Conservation (phyloP, 2,797 vertebrate species). For the Rhyacichthys aspro region DNA sequence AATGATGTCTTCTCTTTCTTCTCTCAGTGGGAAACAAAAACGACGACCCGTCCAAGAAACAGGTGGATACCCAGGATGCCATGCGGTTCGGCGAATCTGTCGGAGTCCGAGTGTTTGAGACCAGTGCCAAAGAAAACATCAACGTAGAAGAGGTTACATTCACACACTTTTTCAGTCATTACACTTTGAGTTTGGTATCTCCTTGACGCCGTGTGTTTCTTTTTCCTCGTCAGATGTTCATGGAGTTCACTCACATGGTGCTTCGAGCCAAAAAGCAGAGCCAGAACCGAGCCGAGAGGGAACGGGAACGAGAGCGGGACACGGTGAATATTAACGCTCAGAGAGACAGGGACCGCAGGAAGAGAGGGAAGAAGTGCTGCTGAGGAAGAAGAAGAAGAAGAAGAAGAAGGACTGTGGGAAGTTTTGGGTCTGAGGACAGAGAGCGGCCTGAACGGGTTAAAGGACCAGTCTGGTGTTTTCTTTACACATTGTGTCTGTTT, state of each 20-base stretch:
- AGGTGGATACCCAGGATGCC: conserved; percentile 83
- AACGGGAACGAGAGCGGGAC: conserved; percentile 80
- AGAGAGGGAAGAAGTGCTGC: conserved; percentile 82
- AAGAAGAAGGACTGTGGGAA: background rate
- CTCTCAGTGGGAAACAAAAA: conserved; percentile 86
- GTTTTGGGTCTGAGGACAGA: conserved; percentile 31
- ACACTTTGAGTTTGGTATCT: no score
- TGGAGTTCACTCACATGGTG: conserved; percentile 86
- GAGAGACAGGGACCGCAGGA: conserved; percentile 76
- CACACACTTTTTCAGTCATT: background rate
- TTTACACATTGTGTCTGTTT: background rate
- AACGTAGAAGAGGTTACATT: conserved; percentile 86
- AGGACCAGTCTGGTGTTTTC: conserved; percentile 33
- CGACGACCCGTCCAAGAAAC: conserved; percentile 81
- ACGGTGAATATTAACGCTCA: conserved; percentile 85
- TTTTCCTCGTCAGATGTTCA: conserved; percentile 83
- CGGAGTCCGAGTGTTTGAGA: conserved; percentile 85
- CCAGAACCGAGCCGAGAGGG: conserved; percentile 77
- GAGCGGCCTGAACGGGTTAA: conserved; percentile 31
- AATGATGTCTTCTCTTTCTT: background rate
- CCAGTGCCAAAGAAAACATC: conserved; percentile 88
- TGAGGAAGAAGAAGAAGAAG: conserved; percentile 64
- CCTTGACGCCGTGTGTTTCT: no score
- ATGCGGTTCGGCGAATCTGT: conserved; percentile 82
- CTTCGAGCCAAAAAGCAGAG: conserved; percentile 85